Evolutionary conservation across 2,797 vertebrate species (phyloP).

Genomic region (Anguilla obscura): DNA sequence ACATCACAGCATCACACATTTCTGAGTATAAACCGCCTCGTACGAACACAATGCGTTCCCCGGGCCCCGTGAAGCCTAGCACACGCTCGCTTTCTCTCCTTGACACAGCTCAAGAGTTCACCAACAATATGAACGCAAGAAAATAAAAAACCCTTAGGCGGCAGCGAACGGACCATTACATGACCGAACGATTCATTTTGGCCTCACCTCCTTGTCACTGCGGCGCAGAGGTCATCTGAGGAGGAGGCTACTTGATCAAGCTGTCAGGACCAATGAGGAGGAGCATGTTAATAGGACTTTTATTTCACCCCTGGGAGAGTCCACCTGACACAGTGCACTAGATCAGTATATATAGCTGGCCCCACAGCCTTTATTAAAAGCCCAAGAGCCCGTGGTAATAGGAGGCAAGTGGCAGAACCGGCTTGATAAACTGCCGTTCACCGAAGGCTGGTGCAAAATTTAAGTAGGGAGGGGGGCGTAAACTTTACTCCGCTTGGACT

Average conservation of each 20-base stretch:
- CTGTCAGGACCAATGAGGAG: conserved; percentile 93
- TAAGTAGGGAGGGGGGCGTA: conserved; percentile 48
- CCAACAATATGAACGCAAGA: not conserved
- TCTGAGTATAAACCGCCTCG: conserved; percentile 46
- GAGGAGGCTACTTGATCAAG: conserved; percentile 92
- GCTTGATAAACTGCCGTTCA: conserved; percentile 80
- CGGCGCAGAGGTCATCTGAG: conserved; percentile 81
- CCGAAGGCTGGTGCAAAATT: conserved; percentile 71
- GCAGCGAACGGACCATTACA: conserved; percentile 70
- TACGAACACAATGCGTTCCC: conserved; percentile 34
- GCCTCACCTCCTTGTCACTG: conserved; percentile 85
- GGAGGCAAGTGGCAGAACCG: conserved; percentile 76
- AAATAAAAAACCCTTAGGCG: conserved; percentile 46
- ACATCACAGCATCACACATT: conserved; percentile 48
- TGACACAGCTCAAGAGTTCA: conserved; percentile 42
- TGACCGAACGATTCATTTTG: conserved; percentile 77
- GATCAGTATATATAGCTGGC: conserved; percentile 74
- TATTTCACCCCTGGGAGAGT: conserved; percentile 85
- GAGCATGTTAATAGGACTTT: conserved; percentile 94
- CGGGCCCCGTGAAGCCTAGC: conserved; percentile 27
- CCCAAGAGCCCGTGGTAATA: conserved; percentile 66
- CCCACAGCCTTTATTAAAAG: conserved; percentile 85
- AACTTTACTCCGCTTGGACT: conserved; percentile 25
- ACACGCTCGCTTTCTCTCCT: not conserved
- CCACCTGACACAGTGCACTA: conserved; percentile 77